Evolutionary conservation across 1,140 invertebrate genomes (phyloP).

Genomic region (Propsilocerus akamusi): DNA sequence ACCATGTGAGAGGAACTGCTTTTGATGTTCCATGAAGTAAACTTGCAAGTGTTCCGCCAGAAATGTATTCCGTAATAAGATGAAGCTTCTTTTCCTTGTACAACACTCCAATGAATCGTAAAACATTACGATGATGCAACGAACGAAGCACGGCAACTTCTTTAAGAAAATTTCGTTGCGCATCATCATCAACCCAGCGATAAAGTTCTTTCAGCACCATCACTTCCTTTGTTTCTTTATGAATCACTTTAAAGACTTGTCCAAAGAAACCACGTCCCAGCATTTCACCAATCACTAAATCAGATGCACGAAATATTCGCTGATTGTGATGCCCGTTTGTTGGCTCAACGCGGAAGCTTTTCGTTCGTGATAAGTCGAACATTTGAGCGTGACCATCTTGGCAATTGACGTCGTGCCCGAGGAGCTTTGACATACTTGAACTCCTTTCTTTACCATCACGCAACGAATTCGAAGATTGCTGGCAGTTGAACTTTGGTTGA

Average conservation of each 20-base stretch:
- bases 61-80: constrained; percentile 80
- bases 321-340: constrained; percentile 23
- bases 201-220: constrained; percentile 93
- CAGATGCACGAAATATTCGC: constrained; percentile 74
- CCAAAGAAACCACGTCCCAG: constrained; percentile 88
- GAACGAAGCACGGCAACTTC: constrained; percentile 81
- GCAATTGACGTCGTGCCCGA: not conserved
- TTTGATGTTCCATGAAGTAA: constrained; percentile 37
- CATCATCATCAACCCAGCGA: constrained; percentile 71
- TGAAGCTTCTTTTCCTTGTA: constrained; percentile 85
- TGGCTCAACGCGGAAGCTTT: constrained; percentile 71
- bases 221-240: constrained; percentile 72
- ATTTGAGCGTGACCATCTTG: constrained; percentile 33
- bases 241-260: constrained; percentile 78
- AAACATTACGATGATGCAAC: constrained; percentile 73
- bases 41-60: constrained; percentile 74
- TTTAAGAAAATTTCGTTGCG: constrained; percentile 84
- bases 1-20: constrained; percentile 49
- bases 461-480: constrained; percentile 10
- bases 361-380: constrained; percentile 62
- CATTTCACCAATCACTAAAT: constrained; percentile 70
- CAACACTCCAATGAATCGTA: constrained; percentile 81
- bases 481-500: not conserved
- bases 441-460: constrained; percentile 56
- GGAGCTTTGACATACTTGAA: constrained; percentile 64